Percentiles rank a stretch among this genome's conserved stretches.
Conservation (phyloP, 2,888 invertebrate species). For the Tortricodes alternella region DNA sequence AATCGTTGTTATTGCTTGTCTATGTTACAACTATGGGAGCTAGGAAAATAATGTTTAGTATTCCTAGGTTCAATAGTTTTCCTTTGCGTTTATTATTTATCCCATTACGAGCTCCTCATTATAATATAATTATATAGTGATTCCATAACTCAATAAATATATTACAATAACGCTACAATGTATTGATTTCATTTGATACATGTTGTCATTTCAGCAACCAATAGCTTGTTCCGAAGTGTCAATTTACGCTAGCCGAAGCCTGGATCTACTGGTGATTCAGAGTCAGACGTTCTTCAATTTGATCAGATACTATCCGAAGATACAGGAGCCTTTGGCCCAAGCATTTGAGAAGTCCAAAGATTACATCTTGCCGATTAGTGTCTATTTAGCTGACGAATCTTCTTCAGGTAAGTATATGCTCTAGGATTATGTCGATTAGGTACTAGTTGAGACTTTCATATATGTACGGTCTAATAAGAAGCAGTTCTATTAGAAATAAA, state of each 20-base stretch:
- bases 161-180: too few species aligned
- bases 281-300: conserved; percentile 72
- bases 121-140: too few species aligned
- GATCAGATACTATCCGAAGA: conserved; percentile 72
- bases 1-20: too few species aligned
- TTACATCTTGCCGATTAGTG: conserved; percentile 73
- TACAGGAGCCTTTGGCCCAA: conserved; percentile 66
- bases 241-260: conserved; percentile 71
- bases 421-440: background rate
- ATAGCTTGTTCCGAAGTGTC: conserved; percentile 68
- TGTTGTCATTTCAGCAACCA: conserved; percentile 56
- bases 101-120: too few species aligned
- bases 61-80: too few species aligned
- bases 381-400: conserved; percentile 46
- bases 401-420: background rate
- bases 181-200: too few species aligned
- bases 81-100: too few species aligned
- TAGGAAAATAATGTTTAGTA: too few species aligned
- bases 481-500: too few species aligned
- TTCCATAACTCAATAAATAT: too few species aligned
- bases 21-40: too few species aligned
- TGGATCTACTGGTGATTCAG: conserved; percentile 68
- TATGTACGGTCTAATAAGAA: too few species aligned
- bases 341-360: conserved; percentile 70
- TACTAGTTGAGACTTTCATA: background rate